Conservation (phyloP, 1,140 invertebrate genomes). For the Cherax destructor region DNA sequence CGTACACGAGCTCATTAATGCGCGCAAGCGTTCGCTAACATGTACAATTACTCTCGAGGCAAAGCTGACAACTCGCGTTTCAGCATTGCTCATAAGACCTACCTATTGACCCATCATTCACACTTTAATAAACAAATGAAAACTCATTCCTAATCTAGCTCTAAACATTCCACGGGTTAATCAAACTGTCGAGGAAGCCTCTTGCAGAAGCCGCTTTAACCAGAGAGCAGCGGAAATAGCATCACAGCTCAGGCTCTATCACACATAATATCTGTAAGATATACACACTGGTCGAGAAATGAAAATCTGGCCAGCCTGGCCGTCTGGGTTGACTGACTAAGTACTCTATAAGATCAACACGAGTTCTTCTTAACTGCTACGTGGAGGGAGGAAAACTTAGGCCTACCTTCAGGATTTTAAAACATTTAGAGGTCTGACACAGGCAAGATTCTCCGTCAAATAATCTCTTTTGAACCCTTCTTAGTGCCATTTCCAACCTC, state of each 20-base stretch:
- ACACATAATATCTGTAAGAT: not conserved
- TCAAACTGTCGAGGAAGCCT: no score
- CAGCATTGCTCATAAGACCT: not conserved
- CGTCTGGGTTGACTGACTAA: slow-evolving; percentile 24
- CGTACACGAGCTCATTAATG: no score
- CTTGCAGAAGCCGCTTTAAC: not conserved
- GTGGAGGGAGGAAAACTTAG: not conserved
- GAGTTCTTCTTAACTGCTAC: not conserved
- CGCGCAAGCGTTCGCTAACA: no score
- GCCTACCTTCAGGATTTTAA: not conserved
- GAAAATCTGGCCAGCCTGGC: not conserved
- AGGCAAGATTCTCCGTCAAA: no score
- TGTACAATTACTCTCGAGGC: no score
- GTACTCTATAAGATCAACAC: slow-evolving; percentile 21
- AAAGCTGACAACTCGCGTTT: not conserved
- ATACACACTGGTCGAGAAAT: not conserved
- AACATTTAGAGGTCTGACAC: no score
- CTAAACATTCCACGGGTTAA: not conserved
- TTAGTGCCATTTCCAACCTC: no score
- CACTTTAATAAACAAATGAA: slow-evolving; percentile 25
- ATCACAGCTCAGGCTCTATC: not conserved
- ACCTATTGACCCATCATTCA: not conserved
- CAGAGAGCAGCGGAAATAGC: not conserved
- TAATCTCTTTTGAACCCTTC: no score
- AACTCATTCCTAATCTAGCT: not conserved